Evolutionary conservation across 2,113 vertebrate genomes (phyloP).

Genomic region (Naja naja): DNA sequence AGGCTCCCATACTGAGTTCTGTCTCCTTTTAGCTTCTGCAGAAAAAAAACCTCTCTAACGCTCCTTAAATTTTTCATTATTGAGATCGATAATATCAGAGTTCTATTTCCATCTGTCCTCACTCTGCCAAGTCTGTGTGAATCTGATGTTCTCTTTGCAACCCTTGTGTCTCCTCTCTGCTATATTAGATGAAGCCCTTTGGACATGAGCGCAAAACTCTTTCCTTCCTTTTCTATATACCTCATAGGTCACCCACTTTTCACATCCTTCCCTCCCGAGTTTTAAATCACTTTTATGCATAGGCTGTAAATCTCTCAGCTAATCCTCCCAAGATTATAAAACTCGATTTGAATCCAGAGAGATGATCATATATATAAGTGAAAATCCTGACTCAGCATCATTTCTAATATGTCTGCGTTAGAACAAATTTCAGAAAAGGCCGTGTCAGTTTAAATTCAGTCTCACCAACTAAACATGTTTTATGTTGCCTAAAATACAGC

Average conservation of each 20-base stretch:
- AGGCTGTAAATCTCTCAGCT: slow-evolving; percentile 52
- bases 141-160: slow-evolving; percentile 19
- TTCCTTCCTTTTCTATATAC: neutral
- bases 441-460: slow-evolving; percentile 46
- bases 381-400: slow-evolving; percentile 16
- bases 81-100: slow-evolving; percentile 54
- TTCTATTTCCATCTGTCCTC: slow-evolving; percentile 39
- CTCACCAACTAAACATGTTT: slow-evolving; percentile 36
- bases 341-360: slow-evolving; percentile 51
- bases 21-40: slow-evolving; percentile 37
- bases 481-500: slow-evolving; percentile 22
- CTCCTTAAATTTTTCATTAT: slow-evolving; percentile 60
- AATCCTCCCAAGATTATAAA: slow-evolving; percentile 54
- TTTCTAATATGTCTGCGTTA: slow-evolving; percentile 55
- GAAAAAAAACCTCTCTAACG: neutral
- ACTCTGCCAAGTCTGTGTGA: slow-evolving; percentile 31
- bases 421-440: slow-evolving; percentile 56
- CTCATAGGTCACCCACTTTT: slow-evolving; percentile 13
- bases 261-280: slow-evolving; percentile 38
- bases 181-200: slow-evolving; percentile 49
- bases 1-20: slow-evolving; percentile 36
- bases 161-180: neutral
- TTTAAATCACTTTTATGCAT: slow-evolving; percentile 38
- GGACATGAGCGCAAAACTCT: slow-evolving; percentile 29
- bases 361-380: slow-evolving; percentile 37